These are phyloP conservation scores for Blomia tropicalis DNA, from an alignment of 2,888 invertebrate genomes.

Conservation along the genomic window DNA sequence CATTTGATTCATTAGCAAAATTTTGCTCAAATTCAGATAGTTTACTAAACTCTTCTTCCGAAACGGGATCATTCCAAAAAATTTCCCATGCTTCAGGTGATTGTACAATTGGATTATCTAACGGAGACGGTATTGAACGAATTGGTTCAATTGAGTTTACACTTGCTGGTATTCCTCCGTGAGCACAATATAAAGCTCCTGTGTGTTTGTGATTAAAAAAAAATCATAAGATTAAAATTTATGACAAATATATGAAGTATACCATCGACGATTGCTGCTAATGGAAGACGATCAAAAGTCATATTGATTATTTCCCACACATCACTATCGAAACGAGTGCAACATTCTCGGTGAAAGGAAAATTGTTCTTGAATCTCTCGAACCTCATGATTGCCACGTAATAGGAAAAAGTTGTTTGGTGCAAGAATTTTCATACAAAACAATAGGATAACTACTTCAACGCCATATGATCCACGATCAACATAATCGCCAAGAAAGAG, in stretches of 20 bases:
- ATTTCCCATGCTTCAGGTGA: slow-evolving; percentile 58
- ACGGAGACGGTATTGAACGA: slow-evolving; percentile 49
- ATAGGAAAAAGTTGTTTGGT: slow-evolving; percentile 47
- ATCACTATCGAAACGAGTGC: slow-evolving; percentile 29
- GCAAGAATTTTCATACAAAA: slow-evolving; percentile 53
- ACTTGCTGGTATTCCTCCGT: slow-evolving; percentile 56
- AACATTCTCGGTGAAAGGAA: slow-evolving; percentile 55
- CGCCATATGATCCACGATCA: slow-evolving; percentile 51
- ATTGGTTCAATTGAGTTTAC: slow-evolving; percentile 35
- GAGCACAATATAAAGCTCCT: slow-evolving; percentile 61
- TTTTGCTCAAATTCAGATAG: neutral
- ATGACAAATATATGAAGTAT: too few species aligned
- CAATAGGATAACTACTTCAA: slow-evolving; percentile 45
- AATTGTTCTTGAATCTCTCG: slow-evolving; percentile 49
- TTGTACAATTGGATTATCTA: slow-evolving; percentile 49
- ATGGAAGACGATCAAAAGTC: slow-evolving; percentile 53
- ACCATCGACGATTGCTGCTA: slow-evolving; percentile 58
- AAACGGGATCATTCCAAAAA: slow-evolving; percentile 35
- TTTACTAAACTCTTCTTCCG: neutral
- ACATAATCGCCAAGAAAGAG: slow-evolving; percentile 62
- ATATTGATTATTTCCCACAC: slow-evolving; percentile 54
- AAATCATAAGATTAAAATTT: too few species aligned
- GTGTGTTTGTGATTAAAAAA: too few species aligned
- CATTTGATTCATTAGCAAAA: neutral
- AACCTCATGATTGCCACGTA: slow-evolving; percentile 62